Evolutionary conservation across 2,888 invertebrate genomes (phyloP).

Genomic region (Conchocele bisecta): DNA sequence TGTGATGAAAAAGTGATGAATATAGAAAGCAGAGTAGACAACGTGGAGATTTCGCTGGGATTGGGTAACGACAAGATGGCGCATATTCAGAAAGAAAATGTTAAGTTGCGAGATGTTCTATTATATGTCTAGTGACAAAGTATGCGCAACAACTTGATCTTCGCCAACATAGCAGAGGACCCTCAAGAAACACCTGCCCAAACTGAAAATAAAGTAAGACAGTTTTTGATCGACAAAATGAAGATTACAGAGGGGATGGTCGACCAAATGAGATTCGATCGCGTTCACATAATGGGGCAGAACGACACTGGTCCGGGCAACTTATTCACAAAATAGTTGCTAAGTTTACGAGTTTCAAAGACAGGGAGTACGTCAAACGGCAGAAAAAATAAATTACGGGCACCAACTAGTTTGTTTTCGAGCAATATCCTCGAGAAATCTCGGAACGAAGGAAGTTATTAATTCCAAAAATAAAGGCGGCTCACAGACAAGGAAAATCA

Average conservation of each 20-base stretch:
- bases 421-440: slow-evolving; percentile 1
- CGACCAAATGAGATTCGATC: background rate
- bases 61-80: too few relatives aligned
- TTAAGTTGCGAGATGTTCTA: too few relatives aligned
- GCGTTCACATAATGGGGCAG: slow-evolving; percentile 3
- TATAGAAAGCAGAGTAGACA: too few relatives aligned
- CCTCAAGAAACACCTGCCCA: background rate
- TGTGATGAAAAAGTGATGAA: too few relatives aligned
- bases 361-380: background rate
- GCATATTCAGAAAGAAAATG: too few relatives aligned
- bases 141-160: slow-evolving; percentile 2
- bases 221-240: slow-evolving; percentile 2
- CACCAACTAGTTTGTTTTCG: background rate
- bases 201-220: background rate
- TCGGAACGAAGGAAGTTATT: slow-evolving; percentile 1
- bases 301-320: background rate
- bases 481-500: background rate
- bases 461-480: background rate
- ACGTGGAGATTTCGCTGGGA: too few relatives aligned
- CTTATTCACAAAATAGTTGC: background rate
- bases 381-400: background rate
- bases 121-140: background rate
- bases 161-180: slow-evolving; percentile 1
- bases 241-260: background rate
- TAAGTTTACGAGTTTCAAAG: background rate